Conservation (phyloP, 2,888 invertebrate species). For the Chironomus riparius region DNA sequence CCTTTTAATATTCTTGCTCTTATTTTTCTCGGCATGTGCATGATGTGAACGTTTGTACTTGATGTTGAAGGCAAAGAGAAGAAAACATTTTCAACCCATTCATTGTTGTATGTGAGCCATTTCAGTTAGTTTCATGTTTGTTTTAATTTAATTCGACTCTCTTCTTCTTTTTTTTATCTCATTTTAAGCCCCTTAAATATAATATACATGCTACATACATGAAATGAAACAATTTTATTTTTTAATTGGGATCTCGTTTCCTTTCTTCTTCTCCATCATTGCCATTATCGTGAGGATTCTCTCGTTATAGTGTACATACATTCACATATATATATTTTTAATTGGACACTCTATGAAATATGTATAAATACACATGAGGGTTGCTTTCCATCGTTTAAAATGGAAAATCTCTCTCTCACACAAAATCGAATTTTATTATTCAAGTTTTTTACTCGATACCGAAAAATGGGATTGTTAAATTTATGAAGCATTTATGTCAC, state of each 20-base stretch:
- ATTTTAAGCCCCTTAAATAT: background rate
- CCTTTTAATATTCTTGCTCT: background rate
- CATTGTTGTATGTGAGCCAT: background rate
- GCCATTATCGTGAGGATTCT: no score
- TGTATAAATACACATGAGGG: background rate
- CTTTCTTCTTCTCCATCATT: background rate
- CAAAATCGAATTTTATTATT: no score
- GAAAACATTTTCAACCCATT: background rate
- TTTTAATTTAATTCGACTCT: constrained; percentile 23
- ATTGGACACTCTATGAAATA: background rate
- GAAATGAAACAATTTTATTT: background rate
- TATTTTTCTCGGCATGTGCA: background rate
- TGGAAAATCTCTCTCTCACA: no score
- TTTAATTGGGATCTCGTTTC: background rate
- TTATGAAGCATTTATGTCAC: background rate
- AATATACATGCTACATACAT: no score
- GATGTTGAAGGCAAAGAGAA: background rate
- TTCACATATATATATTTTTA: background rate
- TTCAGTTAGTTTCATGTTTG: constrained; percentile 19
- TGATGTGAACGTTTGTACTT: background rate
- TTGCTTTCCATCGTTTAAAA: no score
- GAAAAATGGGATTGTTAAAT: no score
- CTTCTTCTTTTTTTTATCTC: background rate
- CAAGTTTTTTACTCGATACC: no score
- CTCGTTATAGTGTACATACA: background rate